Evolutionary conservation across 2,888 invertebrate genomes (phyloP), one percentile per base, ranked within the genome.

Genomic region (Pegoplata infirma): DNA sequence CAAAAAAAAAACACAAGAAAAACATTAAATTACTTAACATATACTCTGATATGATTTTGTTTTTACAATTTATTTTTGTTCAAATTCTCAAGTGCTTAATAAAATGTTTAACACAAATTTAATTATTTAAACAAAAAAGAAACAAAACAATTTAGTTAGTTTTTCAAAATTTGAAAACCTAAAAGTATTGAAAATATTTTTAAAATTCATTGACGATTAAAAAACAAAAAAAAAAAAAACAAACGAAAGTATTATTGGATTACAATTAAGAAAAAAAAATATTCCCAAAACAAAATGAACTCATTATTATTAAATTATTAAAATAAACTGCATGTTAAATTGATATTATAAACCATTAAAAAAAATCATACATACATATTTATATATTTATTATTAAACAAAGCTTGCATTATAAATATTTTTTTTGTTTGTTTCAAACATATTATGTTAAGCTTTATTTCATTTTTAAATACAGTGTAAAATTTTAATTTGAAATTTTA

Each of bases 351-450:
- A 71, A 25, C 5, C 17, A 76, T n/a, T n/a, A n/a, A n/a, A n/a
- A n/a, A n/a, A n/a, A n/a, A n/a, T n/a, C n/a, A n/a, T n/a, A n/a
- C n/a, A 64, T 16, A n/a, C 61, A 76, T 67, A 69, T 55, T 51
- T 69, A 64, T 47, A 25, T 59, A 40, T 61, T n/a, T 58, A 75
- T 32, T 49, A 69, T 53, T 36, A 59, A 64, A 71, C 58, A 71
- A 75, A 79, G 79, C 79, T 79, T 75, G 47, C 69, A 74, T 74
- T 78, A 69, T n/a, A 67, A 71, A 40, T n/a, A 2, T 75, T 67
- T 71, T 72, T 79, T 74, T 67, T 71, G 75, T 72, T 79, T n/a
- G n/a, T n/a, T 79, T 49, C 44, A 14, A 61, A 55, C n/a, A n/a
- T n/a, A n/a, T 55, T 8, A 66, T 79, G 78, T 75, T 61, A 67